Percentiles rank a stretch among this genome's conserved stretches.
phyloP scores from a whole-genome alignment of 2,888 invertebrate species.

The Bombyx huttoni region DNA sequence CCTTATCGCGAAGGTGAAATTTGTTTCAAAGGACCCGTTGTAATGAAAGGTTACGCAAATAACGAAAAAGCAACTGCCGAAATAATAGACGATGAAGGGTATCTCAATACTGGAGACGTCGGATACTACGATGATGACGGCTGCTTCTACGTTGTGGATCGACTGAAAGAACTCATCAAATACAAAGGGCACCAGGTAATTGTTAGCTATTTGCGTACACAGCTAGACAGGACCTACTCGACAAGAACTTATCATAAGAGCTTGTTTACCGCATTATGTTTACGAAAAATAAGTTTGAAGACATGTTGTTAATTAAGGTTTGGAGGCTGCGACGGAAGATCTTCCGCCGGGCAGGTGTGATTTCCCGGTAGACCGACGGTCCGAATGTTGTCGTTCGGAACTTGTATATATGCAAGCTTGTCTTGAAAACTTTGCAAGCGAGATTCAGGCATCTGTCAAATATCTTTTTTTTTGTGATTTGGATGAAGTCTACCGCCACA shows the following conservation, averaged over 20 bases:
- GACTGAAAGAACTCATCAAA: constrained; percentile 50
- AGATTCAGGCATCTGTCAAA: too few relatives aligned
- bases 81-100: constrained; percentile 40
- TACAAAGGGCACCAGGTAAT: constrained; percentile 61
- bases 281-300: too few relatives aligned
- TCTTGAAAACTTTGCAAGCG: too few relatives aligned
- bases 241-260: background rate
- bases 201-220: background rate
- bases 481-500: too few relatives aligned
- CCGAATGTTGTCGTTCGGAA: too few relatives aligned
- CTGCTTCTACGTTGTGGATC: constrained; percentile 43
- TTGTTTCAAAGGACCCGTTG: constrained; percentile 37
- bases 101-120: constrained; percentile 45
- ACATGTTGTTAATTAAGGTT: too few relatives aligned
- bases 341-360: too few relatives aligned
- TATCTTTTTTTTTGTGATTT: too few relatives aligned
- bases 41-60: constrained; percentile 43
- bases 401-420: too few relatives aligned
- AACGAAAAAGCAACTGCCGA: constrained; percentile 27
- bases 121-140: constrained; percentile 50
- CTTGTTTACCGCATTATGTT: too few relatives aligned
- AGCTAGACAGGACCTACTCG: background rate
- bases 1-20: constrained; percentile 36
- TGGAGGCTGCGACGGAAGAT: too few relatives aligned
- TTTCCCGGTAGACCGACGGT: too few relatives aligned